A percentile compares a stretch with the other conserved stretches of the same genome.
Conservation (phyloP, 1,140 invertebrate genomes). For the Zaprionus tsacasi region DNA sequence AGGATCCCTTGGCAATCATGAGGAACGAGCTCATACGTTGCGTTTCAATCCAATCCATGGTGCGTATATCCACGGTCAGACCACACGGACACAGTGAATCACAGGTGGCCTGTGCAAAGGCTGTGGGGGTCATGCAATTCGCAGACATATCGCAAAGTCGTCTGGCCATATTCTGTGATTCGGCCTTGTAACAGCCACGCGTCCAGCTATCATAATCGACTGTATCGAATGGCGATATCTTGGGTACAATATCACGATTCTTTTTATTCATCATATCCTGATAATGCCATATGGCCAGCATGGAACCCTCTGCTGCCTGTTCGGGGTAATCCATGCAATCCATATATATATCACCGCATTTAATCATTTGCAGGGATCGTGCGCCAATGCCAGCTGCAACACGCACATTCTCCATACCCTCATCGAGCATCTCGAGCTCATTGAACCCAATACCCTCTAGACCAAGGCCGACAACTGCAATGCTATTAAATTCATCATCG, state of each 20-base stretch:
- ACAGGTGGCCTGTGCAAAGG: constrained; percentile 88
- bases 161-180: constrained; percentile 93
- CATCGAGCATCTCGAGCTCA: constrained; percentile 88
- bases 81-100: constrained; percentile 85
- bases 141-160: constrained; percentile 91
- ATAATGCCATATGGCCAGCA: constrained; percentile 87
- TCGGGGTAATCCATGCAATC: constrained; percentile 90
- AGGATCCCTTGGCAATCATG: constrained; percentile 90
- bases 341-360: constrained; percentile 86
- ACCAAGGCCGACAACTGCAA: constrained; percentile 89
- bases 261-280: constrained; percentile 86
- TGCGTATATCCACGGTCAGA: constrained; percentile 88
- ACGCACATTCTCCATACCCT: constrained; percentile 85
- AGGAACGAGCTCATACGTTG: constrained; percentile 91
- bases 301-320: constrained; percentile 83
- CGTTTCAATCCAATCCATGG: constrained; percentile 89
- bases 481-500: constrained; percentile 86
- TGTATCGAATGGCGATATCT: constrained; percentile 84
- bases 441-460: constrained; percentile 87
- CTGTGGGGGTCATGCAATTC: constrained; percentile 93
- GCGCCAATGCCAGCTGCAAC: constrained; percentile 86
- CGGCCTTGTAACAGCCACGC: constrained; percentile 89
- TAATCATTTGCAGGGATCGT: constrained; percentile 85
- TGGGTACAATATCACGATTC: constrained; percentile 84
- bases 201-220: constrained; percentile 87